Evolutionary conservation across 2,113 vertebrate species (phyloP), one percentile per base, ranked within the genome.

Genomic region (Anser brachyrhynchus): DNA sequence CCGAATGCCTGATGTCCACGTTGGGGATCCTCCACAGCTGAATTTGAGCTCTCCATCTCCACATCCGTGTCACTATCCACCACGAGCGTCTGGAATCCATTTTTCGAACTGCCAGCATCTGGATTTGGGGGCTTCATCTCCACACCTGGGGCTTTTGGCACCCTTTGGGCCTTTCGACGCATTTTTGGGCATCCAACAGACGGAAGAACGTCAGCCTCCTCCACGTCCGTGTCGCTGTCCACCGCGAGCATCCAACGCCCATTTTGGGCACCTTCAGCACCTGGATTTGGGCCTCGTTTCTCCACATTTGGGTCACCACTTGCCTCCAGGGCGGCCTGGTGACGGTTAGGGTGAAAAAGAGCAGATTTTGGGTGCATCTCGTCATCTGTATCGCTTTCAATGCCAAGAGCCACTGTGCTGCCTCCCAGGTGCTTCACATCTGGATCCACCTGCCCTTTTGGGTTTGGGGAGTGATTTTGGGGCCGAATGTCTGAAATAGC

Each of bases 1-100:
- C 2, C 0, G 8, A 22, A 13, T n/a, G 10, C 6, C 29, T 3
- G 29, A 4, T 11, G 54, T 4, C n/a, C n/a, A 0, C 13, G 41
- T 51, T 12, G 10, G 44, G 55, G 22, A 9, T 35, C 44, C n/a
- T 17, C 55, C 10, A 28, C 39, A 37, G 41, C 52, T 3, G 25
- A 10, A 3, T 4, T 13, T 3, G 39, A 43, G 20, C 20, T 57
- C 33, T 81, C 77, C 14, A 8, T 8, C 78, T 69, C 78, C 78
- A 58, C 79, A 49, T 82, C 79, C 12, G 59, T 55, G 55, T 84
- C 39, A 1, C 82, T 65, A 21, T 46, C 82, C 49, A 10, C 82
- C 49, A 8, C 58, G 9, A 35, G 58, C 2, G 4, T 6, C 49
- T 7, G 4, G 4, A 16, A 31, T 6, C 81, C 49, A 4, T 54